Evolutionary conservation across 2,888 invertebrate genomes (phyloP).

Genomic region (Dendrolimus pini): DNA sequence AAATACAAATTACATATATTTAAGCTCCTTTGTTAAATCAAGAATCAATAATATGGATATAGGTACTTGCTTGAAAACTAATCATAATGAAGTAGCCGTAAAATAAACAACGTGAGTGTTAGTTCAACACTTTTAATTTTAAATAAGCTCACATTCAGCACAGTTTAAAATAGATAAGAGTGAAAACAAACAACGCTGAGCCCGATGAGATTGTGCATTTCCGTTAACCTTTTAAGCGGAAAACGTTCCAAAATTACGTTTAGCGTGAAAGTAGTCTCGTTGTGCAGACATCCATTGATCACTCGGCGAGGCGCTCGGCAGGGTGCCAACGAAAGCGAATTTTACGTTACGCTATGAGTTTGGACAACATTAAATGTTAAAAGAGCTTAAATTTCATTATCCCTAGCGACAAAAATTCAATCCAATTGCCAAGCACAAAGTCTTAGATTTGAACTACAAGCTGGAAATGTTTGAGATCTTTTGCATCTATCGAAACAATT

Average conservation of each 20-base stretch:
- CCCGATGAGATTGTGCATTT: constrained; percentile 12
- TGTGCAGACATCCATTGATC: constrained; percentile 66
- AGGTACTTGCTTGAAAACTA: no score
- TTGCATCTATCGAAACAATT: no score
- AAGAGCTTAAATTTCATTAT: background rate
- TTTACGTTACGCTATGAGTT: constrained; percentile 25
- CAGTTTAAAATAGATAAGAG: background rate
- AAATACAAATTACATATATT: no score
- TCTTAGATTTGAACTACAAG: no score
- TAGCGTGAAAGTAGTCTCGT: constrained; percentile 56
- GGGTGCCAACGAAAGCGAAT: constrained; percentile 65
- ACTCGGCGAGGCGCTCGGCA: constrained; percentile 35
- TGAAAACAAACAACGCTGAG: constrained; percentile 14
- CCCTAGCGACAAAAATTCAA: background rate
- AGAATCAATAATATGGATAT: no score
- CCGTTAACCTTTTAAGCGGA: constrained; percentile 24
- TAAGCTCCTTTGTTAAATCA: no score
- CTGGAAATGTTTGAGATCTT: no score
- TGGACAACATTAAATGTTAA: background rate
- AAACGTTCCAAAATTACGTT: constrained; percentile 42
- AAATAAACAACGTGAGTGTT: no score
- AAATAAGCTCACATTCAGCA: background rate
- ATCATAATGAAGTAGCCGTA: no score
- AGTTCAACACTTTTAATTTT: background rate
- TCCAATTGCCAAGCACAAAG: background rate